Conservation (phyloP, 2,888 invertebrate species). For the Cephus sareptanus region DNA sequence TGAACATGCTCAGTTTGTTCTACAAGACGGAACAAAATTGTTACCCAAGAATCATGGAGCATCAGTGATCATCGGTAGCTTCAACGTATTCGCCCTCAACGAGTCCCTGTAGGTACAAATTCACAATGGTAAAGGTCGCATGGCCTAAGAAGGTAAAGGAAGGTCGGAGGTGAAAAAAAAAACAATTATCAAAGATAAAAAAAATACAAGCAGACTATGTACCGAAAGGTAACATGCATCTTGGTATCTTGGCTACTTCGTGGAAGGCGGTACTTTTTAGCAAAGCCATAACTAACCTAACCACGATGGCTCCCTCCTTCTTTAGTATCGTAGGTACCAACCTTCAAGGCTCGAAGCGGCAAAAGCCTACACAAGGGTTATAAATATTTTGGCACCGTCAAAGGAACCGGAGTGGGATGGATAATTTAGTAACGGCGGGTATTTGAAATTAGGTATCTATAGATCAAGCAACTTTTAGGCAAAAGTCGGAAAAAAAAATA, state of each 20-base stretch:
- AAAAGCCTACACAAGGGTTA: constrained; percentile 30
- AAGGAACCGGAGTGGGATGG: constrained; percentile 37
- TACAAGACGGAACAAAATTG: background rate
- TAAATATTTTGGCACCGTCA: constrained; percentile 59
- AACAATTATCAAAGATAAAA: background rate
- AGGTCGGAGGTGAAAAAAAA: background rate
- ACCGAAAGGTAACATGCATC: background rate
- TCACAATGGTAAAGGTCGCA: background rate
- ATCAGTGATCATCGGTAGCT: background rate
- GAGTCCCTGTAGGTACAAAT: background rate
- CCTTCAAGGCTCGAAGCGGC: constrained; percentile 4
- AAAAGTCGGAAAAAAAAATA: background rate
- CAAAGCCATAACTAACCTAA: constrained; percentile 49
- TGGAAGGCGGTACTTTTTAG: constrained; percentile 43
- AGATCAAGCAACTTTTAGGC: background rate
- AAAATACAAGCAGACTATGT: background rate
- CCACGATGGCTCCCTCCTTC: constrained; percentile 17
- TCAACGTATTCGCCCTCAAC: background rate
- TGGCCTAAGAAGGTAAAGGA: background rate
- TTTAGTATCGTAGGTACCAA: background rate
- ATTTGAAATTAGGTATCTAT: constrained; percentile 28
- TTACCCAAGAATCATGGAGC: background rate
- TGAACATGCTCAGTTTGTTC: background rate
- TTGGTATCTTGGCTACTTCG: constrained; percentile 22
- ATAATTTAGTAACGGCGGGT: constrained; percentile 50